Conservation (phyloP, 1,140 invertebrate genomes). For the Ceratoteleas bidentatus region DNA sequence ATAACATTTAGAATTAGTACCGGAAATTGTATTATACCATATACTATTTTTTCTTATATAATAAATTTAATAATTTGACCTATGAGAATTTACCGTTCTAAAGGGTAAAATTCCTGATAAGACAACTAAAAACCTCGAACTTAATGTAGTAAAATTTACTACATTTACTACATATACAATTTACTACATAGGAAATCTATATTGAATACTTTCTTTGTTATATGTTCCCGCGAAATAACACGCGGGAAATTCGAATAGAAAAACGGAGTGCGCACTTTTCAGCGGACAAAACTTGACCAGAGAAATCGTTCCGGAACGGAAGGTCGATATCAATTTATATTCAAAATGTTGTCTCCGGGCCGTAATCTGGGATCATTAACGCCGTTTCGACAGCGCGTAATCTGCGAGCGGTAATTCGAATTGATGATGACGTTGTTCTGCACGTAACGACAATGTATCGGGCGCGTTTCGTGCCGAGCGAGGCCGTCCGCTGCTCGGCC, state of each 20-base stretch:
- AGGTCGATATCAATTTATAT: conserved; percentile 56
- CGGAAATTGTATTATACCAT: no score
- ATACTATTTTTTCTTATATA: no score
- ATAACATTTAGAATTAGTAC: no score
- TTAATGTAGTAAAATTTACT: no score
- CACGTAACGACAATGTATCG: conserved; percentile 26
- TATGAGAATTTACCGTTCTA: no score
- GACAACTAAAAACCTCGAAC: no score
- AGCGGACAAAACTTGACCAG: conserved; percentile 1
- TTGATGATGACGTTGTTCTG: conserved; percentile 37
- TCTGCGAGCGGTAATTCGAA: conserved; percentile 39
- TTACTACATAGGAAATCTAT: no score
- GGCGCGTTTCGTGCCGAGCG: neutral
- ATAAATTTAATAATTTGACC: no score
- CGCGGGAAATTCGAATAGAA: conserved; percentile 19
- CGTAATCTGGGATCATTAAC: conserved; percentile 52
- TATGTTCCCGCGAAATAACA: no score
- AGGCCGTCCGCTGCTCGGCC: neutral
- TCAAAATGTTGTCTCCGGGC: conserved; percentile 34
- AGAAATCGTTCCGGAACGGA: conserved; percentile 33
- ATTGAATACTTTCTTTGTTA: no score
- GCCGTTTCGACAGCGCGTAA: conserved; percentile 42
- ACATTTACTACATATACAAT: no score
- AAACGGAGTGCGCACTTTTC: conserved; percentile 23
- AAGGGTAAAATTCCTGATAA: no score